Conservation (phyloP, 1,140 invertebrate species). For the Camponotus floridanus region DNA sequence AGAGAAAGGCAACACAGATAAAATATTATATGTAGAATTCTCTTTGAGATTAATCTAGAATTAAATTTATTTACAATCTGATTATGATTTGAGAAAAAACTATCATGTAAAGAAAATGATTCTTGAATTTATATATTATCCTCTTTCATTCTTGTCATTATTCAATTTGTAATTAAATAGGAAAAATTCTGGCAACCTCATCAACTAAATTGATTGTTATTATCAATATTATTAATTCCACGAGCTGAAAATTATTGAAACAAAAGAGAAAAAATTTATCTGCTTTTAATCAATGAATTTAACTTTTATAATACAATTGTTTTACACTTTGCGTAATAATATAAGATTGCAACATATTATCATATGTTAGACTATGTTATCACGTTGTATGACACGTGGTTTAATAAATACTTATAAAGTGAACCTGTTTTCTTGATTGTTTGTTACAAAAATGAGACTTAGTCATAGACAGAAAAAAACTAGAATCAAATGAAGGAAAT, state of each 20-base stretch:
- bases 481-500: not conserved
- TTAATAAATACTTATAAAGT: not conserved
- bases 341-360: not conserved
- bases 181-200: constrained; percentile 6
- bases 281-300: not conserved
- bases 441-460: not conserved
- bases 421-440: not conserved
- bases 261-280: not conserved
- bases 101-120: not conserved
- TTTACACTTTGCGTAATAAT: not conserved
- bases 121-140: not conserved
- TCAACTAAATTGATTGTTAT: not conserved
- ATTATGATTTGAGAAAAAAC: not conserved
- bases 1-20: too few species aligned
- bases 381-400: not conserved
- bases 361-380: not conserved
- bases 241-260: not conserved
- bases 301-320: not conserved
- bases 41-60: too few species aligned
- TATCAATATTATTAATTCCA: not conserved
- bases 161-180: not conserved
- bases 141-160: not conserved
- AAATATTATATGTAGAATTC: not conserved
- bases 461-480: not conserved
- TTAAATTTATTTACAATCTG: not conserved